Conservation (phyloP, 2,797 vertebrate species). For the Rallus crepitans region DNA sequence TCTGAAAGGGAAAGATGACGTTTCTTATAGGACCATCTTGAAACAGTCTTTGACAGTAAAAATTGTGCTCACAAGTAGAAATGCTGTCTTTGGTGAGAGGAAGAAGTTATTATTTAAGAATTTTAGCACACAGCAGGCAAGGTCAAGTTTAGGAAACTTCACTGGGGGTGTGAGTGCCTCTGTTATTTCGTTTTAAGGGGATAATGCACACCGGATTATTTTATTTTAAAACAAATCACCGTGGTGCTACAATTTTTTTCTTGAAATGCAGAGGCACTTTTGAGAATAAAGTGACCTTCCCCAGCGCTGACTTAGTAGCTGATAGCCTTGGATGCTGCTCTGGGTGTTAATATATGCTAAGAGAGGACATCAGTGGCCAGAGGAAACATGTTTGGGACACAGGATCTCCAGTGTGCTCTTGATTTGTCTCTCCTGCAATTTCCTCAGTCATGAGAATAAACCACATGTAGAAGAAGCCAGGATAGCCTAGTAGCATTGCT, state of each 20-base stretch:
- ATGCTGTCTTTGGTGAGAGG: constrained; percentile 47
- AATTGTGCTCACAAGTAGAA: constrained; percentile 61
- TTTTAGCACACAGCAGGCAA: constrained; percentile 64
- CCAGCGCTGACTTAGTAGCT: constrained; percentile 75
- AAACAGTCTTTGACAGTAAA: constrained; percentile 68
- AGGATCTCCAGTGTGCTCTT: constrained; percentile 67
- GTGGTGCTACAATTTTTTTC: constrained; percentile 83
- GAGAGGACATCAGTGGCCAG: constrained; percentile 43
- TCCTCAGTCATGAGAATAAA: constrained; percentile 37
- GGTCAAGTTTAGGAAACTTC: constrained; percentile 58
- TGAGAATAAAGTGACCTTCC: constrained; percentile 85
- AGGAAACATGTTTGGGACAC: constrained; percentile 60
- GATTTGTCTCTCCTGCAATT: constrained; percentile 71
- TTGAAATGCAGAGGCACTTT: constrained; percentile 82
- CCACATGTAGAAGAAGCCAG: constrained; percentile 42
- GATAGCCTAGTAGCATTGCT: constrained; percentile 62
- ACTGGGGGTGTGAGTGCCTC: constrained; percentile 79
- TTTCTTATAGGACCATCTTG: constrained; percentile 65
- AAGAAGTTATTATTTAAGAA: constrained; percentile 45
- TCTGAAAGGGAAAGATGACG: constrained; percentile 70
- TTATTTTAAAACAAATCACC: constrained; percentile 81
- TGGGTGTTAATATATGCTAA: constrained; percentile 61
- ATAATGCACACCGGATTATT: constrained; percentile 78
- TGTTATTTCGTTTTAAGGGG: constrained; percentile 78
- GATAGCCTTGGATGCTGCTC: constrained; percentile 76